These are phyloP conservation scores for Fukomys damarensis DNA, from an alignment of 2,113 vertebrate genomes.

Conservation along the genomic window DNA sequence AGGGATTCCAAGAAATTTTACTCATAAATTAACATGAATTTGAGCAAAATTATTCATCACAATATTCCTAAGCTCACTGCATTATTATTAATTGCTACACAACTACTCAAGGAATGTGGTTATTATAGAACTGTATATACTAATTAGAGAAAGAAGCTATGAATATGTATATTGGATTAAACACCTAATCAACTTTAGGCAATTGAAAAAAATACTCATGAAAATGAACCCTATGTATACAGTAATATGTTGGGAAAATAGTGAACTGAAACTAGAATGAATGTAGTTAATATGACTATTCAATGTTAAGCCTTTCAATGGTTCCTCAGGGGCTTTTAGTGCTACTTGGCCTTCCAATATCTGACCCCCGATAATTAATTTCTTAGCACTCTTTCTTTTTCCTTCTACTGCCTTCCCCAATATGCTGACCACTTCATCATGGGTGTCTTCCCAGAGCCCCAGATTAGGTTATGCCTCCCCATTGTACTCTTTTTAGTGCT, in stretches of 20 bases:
- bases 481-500: not conserved
- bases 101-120: not conserved
- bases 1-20: not conserved
- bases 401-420: not conserved
- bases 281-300: not conserved
- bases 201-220: not conserved
- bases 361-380: not conserved
- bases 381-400: not conserved
- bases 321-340: not conserved
- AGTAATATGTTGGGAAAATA: not conserved
- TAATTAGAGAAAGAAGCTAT: not conserved
- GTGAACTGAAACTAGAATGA: not conserved
- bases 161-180: constrained; percentile 16
- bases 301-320: not conserved
- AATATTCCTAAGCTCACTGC: not conserved
- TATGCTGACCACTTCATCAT: not conserved
- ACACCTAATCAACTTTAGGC: not conserved
- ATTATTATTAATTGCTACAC: constrained; percentile 42
- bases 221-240: not conserved
- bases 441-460: not conserved
- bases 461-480: not conserved
- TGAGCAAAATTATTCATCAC: not conserved
- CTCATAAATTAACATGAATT: not conserved
- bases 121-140: not conserved
- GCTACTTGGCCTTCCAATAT: not conserved